phyloP scores from a whole-genome alignment of 2,113 vertebrate species.

The Brienomyrus longianalis region DNA sequence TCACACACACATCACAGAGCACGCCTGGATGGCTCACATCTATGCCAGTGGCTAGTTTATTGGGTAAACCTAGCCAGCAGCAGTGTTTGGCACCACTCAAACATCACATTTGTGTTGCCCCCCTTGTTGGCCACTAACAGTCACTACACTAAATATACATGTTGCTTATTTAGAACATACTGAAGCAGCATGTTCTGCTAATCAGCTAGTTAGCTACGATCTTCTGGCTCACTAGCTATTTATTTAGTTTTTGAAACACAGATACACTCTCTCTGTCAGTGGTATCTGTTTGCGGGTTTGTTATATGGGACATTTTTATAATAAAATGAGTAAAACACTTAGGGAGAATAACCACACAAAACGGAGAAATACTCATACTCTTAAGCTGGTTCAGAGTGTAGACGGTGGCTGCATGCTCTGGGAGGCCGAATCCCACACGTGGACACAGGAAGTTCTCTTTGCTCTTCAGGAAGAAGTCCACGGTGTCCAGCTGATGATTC shows the following conservation, averaged over 20 bases:
- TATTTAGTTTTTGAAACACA: neutral
- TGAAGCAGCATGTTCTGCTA: neutral
- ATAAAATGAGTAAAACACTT: neutral
- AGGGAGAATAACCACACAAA: neutral
- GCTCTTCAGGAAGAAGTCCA: slow-evolving; percentile 92
- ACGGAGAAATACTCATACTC: slow-evolving; percentile 53
- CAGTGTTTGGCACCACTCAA: neutral
- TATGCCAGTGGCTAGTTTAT: neutral
- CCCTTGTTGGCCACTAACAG: neutral
- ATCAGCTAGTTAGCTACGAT: neutral
- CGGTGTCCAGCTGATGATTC: slow-evolving; percentile 89
- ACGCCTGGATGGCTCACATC: neutral
- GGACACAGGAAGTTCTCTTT: slow-evolving; percentile 76
- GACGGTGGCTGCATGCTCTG: slow-evolving; percentile 37
- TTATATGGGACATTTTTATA: neutral
- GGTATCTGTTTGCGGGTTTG: neutral
- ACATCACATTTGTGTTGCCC: neutral
- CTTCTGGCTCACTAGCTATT: neutral
- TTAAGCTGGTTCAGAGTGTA: slow-evolving; percentile 53
- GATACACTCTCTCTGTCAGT: neutral
- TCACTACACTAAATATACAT: neutral
- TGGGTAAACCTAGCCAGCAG: neutral
- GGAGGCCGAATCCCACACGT: slow-evolving; percentile 34
- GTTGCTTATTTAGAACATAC: neutral
- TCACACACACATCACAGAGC: neutral